Percentiles rank a stretch among this genome's conserved stretches.
These are phyloP conservation scores for Incurvaria masculella DNA, from an alignment of 2,888 invertebrate species.

Conservation along the genomic window DNA sequence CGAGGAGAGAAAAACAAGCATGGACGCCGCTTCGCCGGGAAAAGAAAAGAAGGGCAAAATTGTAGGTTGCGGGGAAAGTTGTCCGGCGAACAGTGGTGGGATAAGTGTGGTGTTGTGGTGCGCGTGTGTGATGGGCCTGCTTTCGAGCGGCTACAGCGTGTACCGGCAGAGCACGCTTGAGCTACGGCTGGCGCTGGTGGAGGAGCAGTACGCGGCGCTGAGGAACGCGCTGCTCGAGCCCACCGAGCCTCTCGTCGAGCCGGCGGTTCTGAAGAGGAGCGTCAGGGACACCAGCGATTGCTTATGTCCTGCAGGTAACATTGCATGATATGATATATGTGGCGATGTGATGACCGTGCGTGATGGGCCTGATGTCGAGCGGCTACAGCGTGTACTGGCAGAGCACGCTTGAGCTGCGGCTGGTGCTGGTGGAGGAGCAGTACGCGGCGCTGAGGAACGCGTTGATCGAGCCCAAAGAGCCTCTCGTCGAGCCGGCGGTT, in stretches of 20 bases:
- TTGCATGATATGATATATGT: no score
- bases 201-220: conserved; percentile 54
- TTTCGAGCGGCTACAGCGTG: conserved; percentile 58
- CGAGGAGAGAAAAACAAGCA: background rate
- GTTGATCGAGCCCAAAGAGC: conserved; percentile 50
- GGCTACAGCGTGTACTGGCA: conserved; percentile 60
- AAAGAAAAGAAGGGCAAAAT: conserved; percentile 11
- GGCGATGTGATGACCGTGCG: conserved; percentile 63
- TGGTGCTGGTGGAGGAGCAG: conserved; percentile 55
- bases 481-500: conserved; percentile 51
- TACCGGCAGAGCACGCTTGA: conserved; percentile 56
- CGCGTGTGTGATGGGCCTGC: conserved; percentile 63
- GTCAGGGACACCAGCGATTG: conserved; percentile 63
- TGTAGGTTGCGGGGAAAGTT: conserved; percentile 37
- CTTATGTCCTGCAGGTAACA: conserved; percentile 70
- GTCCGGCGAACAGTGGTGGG: conserved; percentile 41
- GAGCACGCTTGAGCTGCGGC: conserved; percentile 48
- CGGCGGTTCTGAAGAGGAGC: conserved; percentile 47
- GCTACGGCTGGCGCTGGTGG: conserved; percentile 48
- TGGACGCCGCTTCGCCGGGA: no score
- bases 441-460: conserved; percentile 51
- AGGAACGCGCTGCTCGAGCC: conserved; percentile 51
- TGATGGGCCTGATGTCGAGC: conserved; percentile 60
- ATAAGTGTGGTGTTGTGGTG: conserved; percentile 59
- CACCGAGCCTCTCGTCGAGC: conserved; percentile 51